These are phyloP conservation scores for Dione vanillae DNA, from an alignment of 2,888 invertebrate species.

Conservation along the genomic window DNA sequence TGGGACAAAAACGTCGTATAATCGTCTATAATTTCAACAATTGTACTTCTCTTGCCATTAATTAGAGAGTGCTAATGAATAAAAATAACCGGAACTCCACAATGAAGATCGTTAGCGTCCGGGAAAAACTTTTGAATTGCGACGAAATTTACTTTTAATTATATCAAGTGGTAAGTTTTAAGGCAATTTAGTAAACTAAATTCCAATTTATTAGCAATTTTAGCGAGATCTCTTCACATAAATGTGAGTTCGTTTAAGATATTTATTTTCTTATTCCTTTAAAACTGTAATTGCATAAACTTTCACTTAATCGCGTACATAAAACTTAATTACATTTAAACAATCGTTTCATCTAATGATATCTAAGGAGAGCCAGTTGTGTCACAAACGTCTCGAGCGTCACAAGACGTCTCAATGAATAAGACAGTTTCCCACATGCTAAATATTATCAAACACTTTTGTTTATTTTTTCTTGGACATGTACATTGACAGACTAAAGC, in stretches of 20 bases:
- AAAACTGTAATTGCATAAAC: too few species aligned
- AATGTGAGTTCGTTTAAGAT: neutral
- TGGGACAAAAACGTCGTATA: slow-evolving; percentile 1
- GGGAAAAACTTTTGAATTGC: slow-evolving; percentile 57
- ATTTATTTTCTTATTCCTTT: too few species aligned
- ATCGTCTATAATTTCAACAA: slow-evolving; percentile 28
- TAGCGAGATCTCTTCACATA: neutral
- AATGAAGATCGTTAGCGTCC: slow-evolving; percentile 63
- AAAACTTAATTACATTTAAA: too few species aligned
- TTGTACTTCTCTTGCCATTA: slow-evolving; percentile 39
- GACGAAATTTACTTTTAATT: slow-evolving; percentile 68
- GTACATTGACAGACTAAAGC: slow-evolving; percentile 10
- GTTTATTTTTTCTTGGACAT: neutral
- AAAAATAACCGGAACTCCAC: slow-evolving; percentile 56
- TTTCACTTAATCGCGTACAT: too few species aligned
- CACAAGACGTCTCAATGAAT: neutral
- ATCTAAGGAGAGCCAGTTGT: too few species aligned
- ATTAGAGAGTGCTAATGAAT: slow-evolving; percentile 61
- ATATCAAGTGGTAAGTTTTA: slow-evolving; percentile 54
- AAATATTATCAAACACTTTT: neutral
- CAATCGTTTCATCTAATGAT: too few species aligned
- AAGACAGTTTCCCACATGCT: neutral
- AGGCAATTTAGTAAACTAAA: neutral
- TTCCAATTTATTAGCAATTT: neutral
- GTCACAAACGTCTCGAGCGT: too few species aligned